Evolutionary conservation across 2,113 vertebrate genomes (phyloP), one percentile per base, ranked within the genome.

Genomic region (Nymphicus hollandicus): DNA sequence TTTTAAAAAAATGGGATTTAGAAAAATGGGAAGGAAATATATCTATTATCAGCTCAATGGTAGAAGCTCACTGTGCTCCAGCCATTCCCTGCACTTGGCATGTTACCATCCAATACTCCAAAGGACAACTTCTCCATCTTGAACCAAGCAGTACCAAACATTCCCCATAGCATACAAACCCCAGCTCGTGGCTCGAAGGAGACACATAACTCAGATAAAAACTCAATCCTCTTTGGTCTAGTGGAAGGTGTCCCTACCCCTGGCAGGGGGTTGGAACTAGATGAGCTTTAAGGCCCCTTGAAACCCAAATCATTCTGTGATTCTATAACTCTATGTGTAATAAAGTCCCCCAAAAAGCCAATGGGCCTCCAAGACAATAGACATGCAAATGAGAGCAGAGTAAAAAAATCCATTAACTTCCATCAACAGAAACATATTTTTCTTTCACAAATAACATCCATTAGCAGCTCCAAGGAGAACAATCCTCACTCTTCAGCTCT

Each of bases 181-280:
- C 52, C 10, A 20, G 39, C 0, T 0, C 0, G 1, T 0, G 16
- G 27, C 70, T 82, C 1, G 0, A 53, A 84, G 81, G 44, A 3
- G 2, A 52, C 72, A 56, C 4, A 1, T 12, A 89, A 13, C 43
- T 58, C 55, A 58, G 31, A 23, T 23, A 22, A 23, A 58, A 33
- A 39, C 53, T 20, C 4, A 35, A 24, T 22, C 9, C 56, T 35
- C 56, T 35, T 35, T 16, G 22, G 56, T n/a, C 56, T 58, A 35
- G 55, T n/a, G 55, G 19, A n/a, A 56, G 56, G 9, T 58, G 33
- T 35, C 33, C 33, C 56, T 58, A 22, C 33, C 22, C 6, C 6
- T 58, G 23, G 13, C 9, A 35, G 56, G 13, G 33, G 22, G 6
- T 10, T 58, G 56, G 22, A 58, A 35, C 33, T 58, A 58, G 33